Evolutionary conservation across 2,888 invertebrate genomes (phyloP), one percentile per base, ranked within the genome.

Genomic region (Pammene aurita): DNA sequence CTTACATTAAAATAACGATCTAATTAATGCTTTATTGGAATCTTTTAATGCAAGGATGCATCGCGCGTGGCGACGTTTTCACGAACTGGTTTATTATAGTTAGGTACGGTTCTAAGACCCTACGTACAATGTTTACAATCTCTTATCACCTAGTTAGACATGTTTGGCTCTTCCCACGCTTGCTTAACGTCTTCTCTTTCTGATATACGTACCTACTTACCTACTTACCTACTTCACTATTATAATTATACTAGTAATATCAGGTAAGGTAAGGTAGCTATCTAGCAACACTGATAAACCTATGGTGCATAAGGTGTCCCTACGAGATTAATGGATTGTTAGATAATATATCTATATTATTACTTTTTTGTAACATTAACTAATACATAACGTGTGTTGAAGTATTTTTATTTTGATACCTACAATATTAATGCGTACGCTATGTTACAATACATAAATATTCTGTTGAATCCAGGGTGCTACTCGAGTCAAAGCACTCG

Each of bases 251-350:
- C 56, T 67, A 67, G 57, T 34, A 63, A 73, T 77, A 76, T 79
- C 1, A 38, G n/a, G n/a, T n/a, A n/a, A n/a, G n/a, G n/a, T n/a
- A n/a, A n/a, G n/a, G n/a, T n/a, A n/a, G n/a, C n/a, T n/a, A n/a
- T n/a, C n/a, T 26, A 26, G 1, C 75, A 78, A 80, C 81, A 82
- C 79, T 78, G 77, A 75, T 81, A 80, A 76, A 79, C 78, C 79
- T 84, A 84, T 88, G 89, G 86, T 90, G 86, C 89, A 85, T 85
- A 81, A 78, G 82, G 82, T 84, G 79, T 85, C 80, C 79, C 79
- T 84, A 78, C 77, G 77, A 82, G 76, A 80, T 84, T 80, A 80
- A 81, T 78, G 79, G 80, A 84, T 82, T 84, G 80, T 84, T 86
- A 80, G 77, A 72, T 78, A 76, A 75, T 80, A 78, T 76, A 76